phyloP scores from a whole-genome alignment of 2,113 vertebrate genomes.

The Miniopterus natalensis region DNA sequence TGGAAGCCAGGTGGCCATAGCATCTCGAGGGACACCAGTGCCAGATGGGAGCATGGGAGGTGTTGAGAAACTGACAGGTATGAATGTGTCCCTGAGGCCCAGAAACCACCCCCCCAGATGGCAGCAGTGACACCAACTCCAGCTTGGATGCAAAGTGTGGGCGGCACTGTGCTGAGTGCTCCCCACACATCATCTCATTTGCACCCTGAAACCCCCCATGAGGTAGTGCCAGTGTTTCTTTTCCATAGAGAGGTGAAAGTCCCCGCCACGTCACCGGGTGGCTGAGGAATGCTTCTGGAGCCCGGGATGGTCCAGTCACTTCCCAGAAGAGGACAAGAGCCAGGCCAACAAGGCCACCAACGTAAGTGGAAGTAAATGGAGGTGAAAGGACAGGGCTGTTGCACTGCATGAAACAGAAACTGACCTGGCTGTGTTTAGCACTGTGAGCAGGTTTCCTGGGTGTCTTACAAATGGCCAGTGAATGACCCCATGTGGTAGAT shows the following conservation, averaged over 20 bases:
- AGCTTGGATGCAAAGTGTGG: not conserved
- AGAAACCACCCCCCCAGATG: not conserved
- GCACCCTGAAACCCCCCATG: not conserved
- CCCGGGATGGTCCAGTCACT: not conserved
- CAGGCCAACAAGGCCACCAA: not conserved
- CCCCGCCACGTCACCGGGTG: not conserved
- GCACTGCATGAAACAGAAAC: not conserved
- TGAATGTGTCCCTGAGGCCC: not conserved
- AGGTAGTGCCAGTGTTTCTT: not conserved
- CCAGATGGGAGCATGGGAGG: not conserved
- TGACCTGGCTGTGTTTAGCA: not conserved
- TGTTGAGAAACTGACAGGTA: not conserved
- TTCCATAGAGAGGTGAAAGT: not conserved
- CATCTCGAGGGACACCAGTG: not conserved
- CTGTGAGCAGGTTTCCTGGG: not conserved
- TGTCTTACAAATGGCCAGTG: not conserved
- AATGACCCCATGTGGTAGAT: not conserved
- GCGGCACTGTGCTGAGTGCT: no score
- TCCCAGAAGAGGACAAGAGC: not conserved
- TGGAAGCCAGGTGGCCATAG: not conserved
- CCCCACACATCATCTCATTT: rapidly evolving
- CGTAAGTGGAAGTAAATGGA: not conserved
- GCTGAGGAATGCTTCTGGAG: not conserved
- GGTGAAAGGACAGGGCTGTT: not conserved
- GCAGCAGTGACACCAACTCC: not conserved